A percentile compares a stretch with the other conserved stretches of the same genome.
Evolutionary conservation across 1,140 invertebrate species (phyloP).

Genomic region (Meloidogyne chitwoodi): DNA sequence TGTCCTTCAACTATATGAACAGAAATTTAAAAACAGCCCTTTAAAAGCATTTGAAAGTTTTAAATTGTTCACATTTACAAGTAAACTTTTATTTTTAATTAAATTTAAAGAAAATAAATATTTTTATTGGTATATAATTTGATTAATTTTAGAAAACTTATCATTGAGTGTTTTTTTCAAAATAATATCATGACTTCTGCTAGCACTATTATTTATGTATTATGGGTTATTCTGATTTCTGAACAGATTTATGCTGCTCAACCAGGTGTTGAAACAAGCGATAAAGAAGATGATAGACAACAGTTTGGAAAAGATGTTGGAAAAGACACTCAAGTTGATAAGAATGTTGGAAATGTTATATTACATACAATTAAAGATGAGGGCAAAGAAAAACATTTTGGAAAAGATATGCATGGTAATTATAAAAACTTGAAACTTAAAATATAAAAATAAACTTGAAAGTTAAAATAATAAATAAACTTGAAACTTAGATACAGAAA

Average conservation of each 20-base stretch:
- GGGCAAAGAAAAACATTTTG: background rate
- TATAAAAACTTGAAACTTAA: too few relatives aligned
- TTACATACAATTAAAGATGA: too few relatives aligned
- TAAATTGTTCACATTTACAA: background rate
- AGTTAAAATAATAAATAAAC: too few relatives aligned
- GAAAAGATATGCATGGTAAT: background rate
- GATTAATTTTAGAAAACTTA: too few relatives aligned
- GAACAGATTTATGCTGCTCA: background rate
- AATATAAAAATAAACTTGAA: background rate
- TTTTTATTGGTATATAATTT: too few relatives aligned
- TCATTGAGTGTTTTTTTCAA: too few relatives aligned
- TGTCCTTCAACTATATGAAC: background rate
- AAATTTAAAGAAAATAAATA: background rate
- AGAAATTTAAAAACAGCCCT: background rate
- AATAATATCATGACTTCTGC: background rate
- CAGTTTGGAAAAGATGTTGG: background rate
- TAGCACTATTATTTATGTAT: background rate
- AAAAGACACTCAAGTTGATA: too few relatives aligned
- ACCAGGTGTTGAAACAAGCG: background rate
- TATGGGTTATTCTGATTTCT: background rate
- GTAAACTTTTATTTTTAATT: background rate
- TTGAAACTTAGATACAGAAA: background rate
- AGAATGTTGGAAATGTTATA: too few relatives aligned
- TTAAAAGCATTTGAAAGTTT: background rate
- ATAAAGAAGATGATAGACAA: background rate